Evolutionary conservation across 2,797 vertebrate genomes (phyloP), one percentile per base, ranked within the genome.

Genomic region (Chromobotia macracanthus): DNA sequence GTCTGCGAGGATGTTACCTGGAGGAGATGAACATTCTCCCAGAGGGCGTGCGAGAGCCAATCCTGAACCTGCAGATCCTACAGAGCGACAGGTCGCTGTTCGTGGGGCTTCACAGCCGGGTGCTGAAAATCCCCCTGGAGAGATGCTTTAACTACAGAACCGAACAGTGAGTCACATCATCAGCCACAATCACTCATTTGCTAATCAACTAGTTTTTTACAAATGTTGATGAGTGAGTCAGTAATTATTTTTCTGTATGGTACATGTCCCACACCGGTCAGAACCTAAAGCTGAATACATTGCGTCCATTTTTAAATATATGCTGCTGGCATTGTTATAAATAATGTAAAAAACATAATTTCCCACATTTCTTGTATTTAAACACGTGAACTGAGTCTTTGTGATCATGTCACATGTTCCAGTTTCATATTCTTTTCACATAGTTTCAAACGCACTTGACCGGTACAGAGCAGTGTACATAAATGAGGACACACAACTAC

Each of bases 11-110:
- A 85, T 99, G 97, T 76, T 91, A 96, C 88, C 90, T 99, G 4
- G 97, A 99, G 78, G 97, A 99, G 90, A 94, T 98, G 28, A 92
- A 95, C 80, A 94, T 97, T 83, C 91, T 97, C 66, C 96, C 97
- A 0, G 91, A 91, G n/a, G 92, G 90, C 28, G 89, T 89, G 61
- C 84, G 78, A 0, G 93, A 95, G 55, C 92, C 94, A 77, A 91
- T 99, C 85, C 91, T 91, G 84, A 98, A 94, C 86, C 92, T 99
- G 71, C 91, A 94, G 86, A 95, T 99, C 82, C 93, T 97, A 19
- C 96, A 97, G 75, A 95, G 93, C 51, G 94, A 95, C 89, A 95
- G 96, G 10, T 93, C 95, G 44, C 87, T 99, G 65, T 96, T 96
- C 3, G 96, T 97, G 76, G 97, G 97, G 5, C 93, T 98, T 2